phyloP scores from a whole-genome alignment of 2,113 vertebrate species.

The Recurvirostra avosetta region DNA sequence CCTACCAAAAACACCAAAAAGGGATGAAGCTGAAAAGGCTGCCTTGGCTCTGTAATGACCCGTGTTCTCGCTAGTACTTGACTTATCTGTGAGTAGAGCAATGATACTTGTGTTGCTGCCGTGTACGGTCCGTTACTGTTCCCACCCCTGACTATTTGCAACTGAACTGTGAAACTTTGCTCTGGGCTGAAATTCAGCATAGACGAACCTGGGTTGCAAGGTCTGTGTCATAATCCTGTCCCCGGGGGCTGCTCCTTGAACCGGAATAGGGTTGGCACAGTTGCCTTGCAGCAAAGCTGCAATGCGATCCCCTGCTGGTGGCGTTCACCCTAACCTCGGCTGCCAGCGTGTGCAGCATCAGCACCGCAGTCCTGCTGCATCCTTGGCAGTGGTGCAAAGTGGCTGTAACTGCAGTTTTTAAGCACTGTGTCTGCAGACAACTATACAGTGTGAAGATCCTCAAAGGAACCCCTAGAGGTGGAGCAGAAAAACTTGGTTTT shows the following conservation, averaged over 20 bases:
- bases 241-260: neutral
- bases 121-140: fast-evolving
- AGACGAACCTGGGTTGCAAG: neutral
- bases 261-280: fast-evolving
- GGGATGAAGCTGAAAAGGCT: neutral
- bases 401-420: neutral
- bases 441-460: neutral
- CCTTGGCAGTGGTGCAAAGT: neutral
- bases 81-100: neutral
- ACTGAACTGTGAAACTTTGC: neutral
- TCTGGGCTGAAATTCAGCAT: neutral
- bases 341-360: neutral
- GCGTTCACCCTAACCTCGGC: fast-evolving
- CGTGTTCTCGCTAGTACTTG: neutral
- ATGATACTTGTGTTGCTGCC: neutral
- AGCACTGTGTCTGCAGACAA: neutral
- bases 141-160: neutral
- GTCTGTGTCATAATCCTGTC: too few relatives aligned
- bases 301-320: neutral
- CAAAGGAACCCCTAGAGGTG: neutral
- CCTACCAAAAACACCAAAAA: neutral
- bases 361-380: neutral
- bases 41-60: neutral
- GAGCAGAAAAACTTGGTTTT: constrained; percentile 4
- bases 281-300: neutral